These are phyloP conservation scores for Scaptomyza montana DNA, from an alignment of 1,140 invertebrate species.

Conservation along the genomic window DNA sequence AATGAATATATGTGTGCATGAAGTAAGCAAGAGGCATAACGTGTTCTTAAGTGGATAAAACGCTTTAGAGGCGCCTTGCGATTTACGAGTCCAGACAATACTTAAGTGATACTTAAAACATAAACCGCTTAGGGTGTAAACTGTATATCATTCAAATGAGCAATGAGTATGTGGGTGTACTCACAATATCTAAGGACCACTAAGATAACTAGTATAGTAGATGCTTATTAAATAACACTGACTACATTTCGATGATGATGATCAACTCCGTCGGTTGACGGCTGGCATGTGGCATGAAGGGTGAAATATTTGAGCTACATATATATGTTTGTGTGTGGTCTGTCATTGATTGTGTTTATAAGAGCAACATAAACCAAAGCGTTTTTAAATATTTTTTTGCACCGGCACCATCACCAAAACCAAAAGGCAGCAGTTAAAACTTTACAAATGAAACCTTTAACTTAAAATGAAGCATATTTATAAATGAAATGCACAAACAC, in stretches of 20 bases:
- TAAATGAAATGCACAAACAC: slow-evolving; percentile 73
- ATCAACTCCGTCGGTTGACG: slow-evolving; percentile 59
- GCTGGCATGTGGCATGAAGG: slow-evolving; percentile 54
- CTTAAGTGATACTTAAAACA: slow-evolving; percentile 81
- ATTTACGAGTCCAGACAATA: slow-evolving; percentile 74
- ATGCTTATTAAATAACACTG: slow-evolving; percentile 59
- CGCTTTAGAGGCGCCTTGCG: slow-evolving; percentile 54
- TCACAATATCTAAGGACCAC: slow-evolving; percentile 24
- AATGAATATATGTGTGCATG: not conserved
- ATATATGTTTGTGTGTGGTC: slow-evolving; percentile 11
- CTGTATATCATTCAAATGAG: slow-evolving; percentile 51
- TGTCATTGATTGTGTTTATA: slow-evolving; percentile 28
- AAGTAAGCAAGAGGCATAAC: slow-evolving; percentile 26
- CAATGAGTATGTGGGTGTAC: slow-evolving; percentile 18
- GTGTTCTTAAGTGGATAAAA: slow-evolving; percentile 57
- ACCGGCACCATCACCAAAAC: slow-evolving; percentile 66
- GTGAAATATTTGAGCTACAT: slow-evolving; percentile 50
- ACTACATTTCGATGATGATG: slow-evolving; percentile 80
- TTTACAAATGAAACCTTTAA: slow-evolving; percentile 61
- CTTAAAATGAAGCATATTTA: slow-evolving; percentile 27
- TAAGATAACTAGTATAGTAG: slow-evolving; percentile 15
- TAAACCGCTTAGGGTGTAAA: slow-evolving; percentile 72
- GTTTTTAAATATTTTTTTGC: slow-evolving; percentile 18
- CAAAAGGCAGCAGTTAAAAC: slow-evolving; percentile 66
- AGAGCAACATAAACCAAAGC: slow-evolving; percentile 62